Conservation (phyloP, 2,888 invertebrate species). For the Drymonia ruficornis region DNA sequence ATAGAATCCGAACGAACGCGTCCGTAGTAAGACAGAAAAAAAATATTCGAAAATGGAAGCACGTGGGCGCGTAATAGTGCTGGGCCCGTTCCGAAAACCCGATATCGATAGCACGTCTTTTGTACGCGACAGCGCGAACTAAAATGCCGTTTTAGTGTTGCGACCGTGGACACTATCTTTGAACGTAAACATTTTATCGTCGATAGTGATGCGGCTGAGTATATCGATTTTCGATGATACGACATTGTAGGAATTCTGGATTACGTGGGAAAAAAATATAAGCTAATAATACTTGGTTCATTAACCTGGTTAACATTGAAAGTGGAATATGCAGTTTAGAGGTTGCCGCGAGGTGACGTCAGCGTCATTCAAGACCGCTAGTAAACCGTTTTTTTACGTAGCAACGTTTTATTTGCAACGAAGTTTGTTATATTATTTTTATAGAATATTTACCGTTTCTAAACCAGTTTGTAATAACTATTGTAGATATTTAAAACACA, state of each 20-base stretch:
- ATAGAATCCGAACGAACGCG: slow-evolving; percentile 14
- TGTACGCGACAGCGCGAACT: slow-evolving; percentile 7
- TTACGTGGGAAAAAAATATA: slow-evolving; percentile 3
- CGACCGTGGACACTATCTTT: slow-evolving; percentile 4
- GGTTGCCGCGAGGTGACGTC: background rate
- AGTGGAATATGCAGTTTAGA: background rate
- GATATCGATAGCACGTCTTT: slow-evolving; percentile 11
- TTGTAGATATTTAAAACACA: too few species aligned
- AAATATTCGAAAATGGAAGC: slow-evolving; percentile 10
- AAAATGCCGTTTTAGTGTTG: slow-evolving; percentile 10
- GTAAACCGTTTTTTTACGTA: background rate
- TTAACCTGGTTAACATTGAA: slow-evolving; percentile 4
- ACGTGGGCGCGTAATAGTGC: slow-evolving; percentile 9
- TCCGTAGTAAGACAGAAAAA: slow-evolving; percentile 15
- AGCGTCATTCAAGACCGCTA: slow-evolving; percentile 1
- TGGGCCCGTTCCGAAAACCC: slow-evolving; percentile 5
- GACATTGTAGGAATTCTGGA: slow-evolving; percentile 8
- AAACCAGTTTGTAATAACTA: too few species aligned
- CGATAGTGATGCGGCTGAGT: slow-evolving; percentile 1
- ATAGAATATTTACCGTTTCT: background rate
- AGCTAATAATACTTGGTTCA: slow-evolving; percentile 1
- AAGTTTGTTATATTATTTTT: background rate
- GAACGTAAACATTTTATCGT: slow-evolving; percentile 4
- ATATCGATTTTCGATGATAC: slow-evolving; percentile 9
- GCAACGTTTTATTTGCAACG: background rate